Base-by-base conservation (phyloP, 37 sponge, comb jelly and placozoan species). In the Spongia lamella region DNA sequence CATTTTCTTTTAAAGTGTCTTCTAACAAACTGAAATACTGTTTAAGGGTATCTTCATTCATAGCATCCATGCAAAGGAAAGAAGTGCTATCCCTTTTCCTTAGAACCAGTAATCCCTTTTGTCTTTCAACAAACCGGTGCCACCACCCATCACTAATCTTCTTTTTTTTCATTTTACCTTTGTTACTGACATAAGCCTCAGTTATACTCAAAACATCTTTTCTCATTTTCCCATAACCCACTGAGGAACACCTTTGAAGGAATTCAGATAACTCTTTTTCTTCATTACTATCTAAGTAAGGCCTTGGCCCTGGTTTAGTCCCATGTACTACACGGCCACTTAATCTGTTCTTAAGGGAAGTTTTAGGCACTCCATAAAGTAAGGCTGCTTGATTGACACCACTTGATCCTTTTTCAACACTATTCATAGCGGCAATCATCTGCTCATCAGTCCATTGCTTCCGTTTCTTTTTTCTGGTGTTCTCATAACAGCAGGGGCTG, bases 381-480 rank as follows among this genome's bases (percentile, higher is more conserved):
- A 7, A 14, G 4, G 73, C 73, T 15, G 73, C 73, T 30, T 55
- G 11, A 11, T 7, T 22, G 24, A 72, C 62, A n/a, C n/a, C n/a
- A 38, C 51, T 43, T 33, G 22, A 16, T 6, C 76, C 57, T 19
- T 55, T 7, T 30, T 72, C 32, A 4, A 53, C 73, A 15, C 36
- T 37, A n/a, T 72, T 33, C 13, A 72, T 50, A 17, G 73, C 73
- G 30, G 35, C 11, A 57, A 72, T 9, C 73, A 72, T 72, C 22
- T 25, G 19, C 34, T 72, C 73, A n/a, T 72, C 73, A n/a, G 56
- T 30, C 73, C 73, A 72, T 25, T 53, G 16, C 22, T 54, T 72
- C 25, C 83, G 51, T 56, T 63, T 74, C 1, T 51, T n/a, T 56
- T 50, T 24, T 39, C 4, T 17, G 77, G 26, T 4, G 58, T 7